Evolutionary conservation across 2,113 vertebrate species (phyloP).

Genomic region (Archilochus colubris): DNA sequence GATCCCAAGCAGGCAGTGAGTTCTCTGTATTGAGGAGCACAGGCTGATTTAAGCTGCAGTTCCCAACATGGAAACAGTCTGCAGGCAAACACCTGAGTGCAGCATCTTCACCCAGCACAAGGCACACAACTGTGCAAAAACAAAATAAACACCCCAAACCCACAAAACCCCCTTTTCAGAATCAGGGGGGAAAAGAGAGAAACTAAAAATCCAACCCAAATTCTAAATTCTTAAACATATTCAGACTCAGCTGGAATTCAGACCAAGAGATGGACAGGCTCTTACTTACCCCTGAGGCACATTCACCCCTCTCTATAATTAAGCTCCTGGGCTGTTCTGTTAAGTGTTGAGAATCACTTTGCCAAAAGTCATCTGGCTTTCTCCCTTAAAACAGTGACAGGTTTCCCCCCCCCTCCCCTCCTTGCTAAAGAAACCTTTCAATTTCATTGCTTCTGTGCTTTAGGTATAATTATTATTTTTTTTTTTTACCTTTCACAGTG

Average conservation of each 20-base stretch:
- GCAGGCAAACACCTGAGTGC: neutral
- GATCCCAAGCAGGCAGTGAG: neutral
- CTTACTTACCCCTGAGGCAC: slow-evolving; percentile 74
- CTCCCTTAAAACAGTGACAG: slow-evolving; percentile 73
- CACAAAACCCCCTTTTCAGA: neutral
- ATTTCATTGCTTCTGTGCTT: slow-evolving; percentile 71
- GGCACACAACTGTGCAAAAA: neutral
- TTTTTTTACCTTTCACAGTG: slow-evolving; percentile 72
- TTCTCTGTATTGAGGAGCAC: neutral
- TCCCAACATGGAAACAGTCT: neutral
- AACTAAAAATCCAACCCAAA: neutral
- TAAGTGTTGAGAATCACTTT: slow-evolving; percentile 73
- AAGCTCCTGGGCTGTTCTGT: slow-evolving; percentile 79
- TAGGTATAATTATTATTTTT: slow-evolving; percentile 75
- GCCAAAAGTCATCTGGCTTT: slow-evolving; percentile 79
- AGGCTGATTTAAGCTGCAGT: neutral
- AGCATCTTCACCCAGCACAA: slow-evolving; percentile 21
- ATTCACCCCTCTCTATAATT: slow-evolving; percentile 77
- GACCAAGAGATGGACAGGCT: slow-evolving; percentile 74
- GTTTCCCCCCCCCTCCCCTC: slow-evolving; percentile 36
- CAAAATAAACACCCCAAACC: neutral
- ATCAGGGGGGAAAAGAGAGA: neutral
- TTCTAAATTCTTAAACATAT: slow-evolving; percentile 70
- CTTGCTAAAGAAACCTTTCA: slow-evolving; percentile 78
- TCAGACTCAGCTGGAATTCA: slow-evolving; percentile 70